Percentiles rank a stretch among this genome's conserved stretches.
phyloP scores from a whole-genome alignment of 2,797 vertebrate species.

The Coregonus sp. region DNA sequence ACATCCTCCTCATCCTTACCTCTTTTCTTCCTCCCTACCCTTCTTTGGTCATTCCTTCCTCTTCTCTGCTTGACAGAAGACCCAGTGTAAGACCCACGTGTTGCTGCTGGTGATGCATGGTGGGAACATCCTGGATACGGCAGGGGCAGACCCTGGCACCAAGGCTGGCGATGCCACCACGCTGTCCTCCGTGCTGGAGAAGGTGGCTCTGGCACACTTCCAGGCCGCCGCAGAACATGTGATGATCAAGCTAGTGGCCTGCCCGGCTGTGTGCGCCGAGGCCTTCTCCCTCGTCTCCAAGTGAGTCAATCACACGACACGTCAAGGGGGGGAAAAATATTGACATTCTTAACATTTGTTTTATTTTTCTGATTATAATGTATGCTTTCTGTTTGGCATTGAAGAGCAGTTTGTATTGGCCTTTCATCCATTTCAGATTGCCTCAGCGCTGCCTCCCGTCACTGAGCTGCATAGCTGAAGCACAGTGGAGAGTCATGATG shows the following conservation, averaged over 20 bases:
- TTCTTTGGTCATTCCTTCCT: not conserved
- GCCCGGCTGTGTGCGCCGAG: constrained; percentile 92
- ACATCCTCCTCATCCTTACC: not conserved
- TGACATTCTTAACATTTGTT: not conserved
- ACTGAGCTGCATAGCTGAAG: not conserved
- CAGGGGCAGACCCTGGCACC: constrained; percentile 82
- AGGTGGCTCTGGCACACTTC: constrained; percentile 89
- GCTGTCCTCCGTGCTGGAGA: constrained; percentile 88
- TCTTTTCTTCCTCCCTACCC: not conserved
- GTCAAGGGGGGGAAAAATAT: not conserved
- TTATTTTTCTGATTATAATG: not conserved
- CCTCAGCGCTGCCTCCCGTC: not conserved
- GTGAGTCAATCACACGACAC: constrained; percentile 72
- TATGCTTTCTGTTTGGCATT: not conserved
- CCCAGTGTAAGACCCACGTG: constrained; percentile 89
- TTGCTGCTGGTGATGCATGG: constrained; percentile 93
- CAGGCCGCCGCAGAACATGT: constrained; percentile 89
- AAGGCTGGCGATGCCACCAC: constrained; percentile 88
- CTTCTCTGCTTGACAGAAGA: constrained; percentile 58
- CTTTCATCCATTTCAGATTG: not conserved
- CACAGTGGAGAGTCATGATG: constrained; percentile 12
- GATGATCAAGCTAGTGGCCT: constrained; percentile 89
- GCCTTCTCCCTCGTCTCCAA: constrained; percentile 95
- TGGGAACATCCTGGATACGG: constrained; percentile 91
- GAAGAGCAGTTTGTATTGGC: too few relatives aligned